Conservation (phyloP, 53 echinoderm and acorn worm genomes). For the Glandiceps talaboti region DNA sequence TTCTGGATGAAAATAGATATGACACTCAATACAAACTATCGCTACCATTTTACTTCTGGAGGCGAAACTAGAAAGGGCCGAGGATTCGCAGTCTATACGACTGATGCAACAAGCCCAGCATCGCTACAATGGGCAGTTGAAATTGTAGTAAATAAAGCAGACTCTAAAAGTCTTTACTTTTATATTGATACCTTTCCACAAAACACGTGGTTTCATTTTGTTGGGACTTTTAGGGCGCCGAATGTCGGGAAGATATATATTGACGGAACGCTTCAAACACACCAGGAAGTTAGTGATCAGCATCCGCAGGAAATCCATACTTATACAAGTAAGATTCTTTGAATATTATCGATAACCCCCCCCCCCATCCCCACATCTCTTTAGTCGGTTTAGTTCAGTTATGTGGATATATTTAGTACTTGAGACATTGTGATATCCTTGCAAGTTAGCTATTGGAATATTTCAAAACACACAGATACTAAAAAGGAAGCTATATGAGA, state of each 20-base stretch:
- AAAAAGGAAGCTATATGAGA: too few relatives aligned
- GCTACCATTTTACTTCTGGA: neutral
- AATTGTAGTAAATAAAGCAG: neutral
- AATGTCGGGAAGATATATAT: neutral
- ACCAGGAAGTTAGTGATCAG: neutral
- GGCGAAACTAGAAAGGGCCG: neutral
- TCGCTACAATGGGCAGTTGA: neutral
- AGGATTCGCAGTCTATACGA: neutral
- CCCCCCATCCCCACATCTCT: too few relatives aligned
- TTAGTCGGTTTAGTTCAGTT: too few relatives aligned
- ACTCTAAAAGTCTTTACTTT: neutral
- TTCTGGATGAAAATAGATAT: neutral
- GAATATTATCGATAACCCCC: too few relatives aligned
- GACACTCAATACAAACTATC: neutral
- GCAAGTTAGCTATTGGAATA: too few relatives aligned
- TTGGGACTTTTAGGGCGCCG: neutral
- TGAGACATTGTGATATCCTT: too few relatives aligned
- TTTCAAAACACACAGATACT: too few relatives aligned
- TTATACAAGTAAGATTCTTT: neutral
- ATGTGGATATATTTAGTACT: too few relatives aligned
- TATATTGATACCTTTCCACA: neutral
- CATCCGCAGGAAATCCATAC: neutral
- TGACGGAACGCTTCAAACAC: neutral
- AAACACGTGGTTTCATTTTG: neutral
- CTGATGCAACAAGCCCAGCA: neutral